These are phyloP conservation scores for Bubalus kerabau DNA, from an alignment of 2,113 vertebrate species.

Conservation along the genomic window DNA sequence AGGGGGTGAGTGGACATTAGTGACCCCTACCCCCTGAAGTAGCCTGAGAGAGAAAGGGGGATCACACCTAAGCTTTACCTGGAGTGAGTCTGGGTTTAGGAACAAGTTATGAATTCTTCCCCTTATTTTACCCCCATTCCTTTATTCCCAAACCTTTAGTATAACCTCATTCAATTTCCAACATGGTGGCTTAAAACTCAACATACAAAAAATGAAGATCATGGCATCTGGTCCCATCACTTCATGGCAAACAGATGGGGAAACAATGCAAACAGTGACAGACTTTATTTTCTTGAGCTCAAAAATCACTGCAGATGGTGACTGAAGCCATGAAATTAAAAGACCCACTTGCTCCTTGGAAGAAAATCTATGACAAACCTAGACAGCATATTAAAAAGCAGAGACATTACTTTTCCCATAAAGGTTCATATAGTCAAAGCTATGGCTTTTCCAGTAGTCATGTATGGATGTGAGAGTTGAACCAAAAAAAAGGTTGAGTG, in stretches of 20 bases:
- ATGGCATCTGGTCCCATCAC: not conserved
- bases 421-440: not conserved
- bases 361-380: not conserved
- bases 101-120: not conserved
- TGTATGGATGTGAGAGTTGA: not conserved
- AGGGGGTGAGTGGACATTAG: not conserved
- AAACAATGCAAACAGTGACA: not conserved
- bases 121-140: not conserved
- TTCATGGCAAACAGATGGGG: not conserved
- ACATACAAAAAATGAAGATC: not conserved
- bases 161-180: not conserved
- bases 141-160: not conserved
- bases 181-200: not conserved
- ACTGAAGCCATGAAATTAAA: not conserved
- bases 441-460: not conserved
- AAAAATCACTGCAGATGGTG: not conserved
- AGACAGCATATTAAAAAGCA: not conserved
- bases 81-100: not conserved
- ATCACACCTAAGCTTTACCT: not conserved
- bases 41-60: not conserved
- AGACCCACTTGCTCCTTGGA: not conserved
- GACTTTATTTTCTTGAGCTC: not conserved
- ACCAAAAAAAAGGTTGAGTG: not conserved
- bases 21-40: rapidly evolving
- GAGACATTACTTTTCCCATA: not conserved